These are phyloP conservation scores for Hyalella azteca DNA, from an alignment of 2,888 invertebrate genomes.

Conservation along the genomic window DNA sequence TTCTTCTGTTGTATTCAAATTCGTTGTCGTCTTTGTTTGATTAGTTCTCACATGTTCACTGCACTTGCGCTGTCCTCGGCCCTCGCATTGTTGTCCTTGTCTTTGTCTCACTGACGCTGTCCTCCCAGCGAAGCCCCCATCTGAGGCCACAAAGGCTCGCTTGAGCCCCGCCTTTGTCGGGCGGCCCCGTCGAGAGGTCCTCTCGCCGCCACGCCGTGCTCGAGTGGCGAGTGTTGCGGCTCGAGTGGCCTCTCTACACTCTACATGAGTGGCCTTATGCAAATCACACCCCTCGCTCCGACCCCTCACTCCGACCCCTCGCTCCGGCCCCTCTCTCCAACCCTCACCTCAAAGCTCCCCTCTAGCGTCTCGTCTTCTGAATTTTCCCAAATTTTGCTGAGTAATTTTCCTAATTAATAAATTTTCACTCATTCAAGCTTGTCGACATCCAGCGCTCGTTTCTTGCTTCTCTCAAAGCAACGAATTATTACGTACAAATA, in stretches of 20 bases:
- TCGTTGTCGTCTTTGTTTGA: no score
- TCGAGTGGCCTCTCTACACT: background rate
- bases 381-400: no score
- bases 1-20: background rate
- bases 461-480: no score
- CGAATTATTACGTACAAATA: no score
- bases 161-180: background rate
- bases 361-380: no score
- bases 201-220: background rate
- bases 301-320: no score
- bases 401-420: no score
- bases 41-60: background rate
- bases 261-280: constrained; percentile 9
- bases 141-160: no score
- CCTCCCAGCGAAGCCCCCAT: background rate
- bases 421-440: no score
- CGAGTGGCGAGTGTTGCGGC: constrained; percentile 15
- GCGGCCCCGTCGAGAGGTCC: background rate
- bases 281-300: background rate
- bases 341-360: no score
- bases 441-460: no score
- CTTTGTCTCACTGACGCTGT: background rate
- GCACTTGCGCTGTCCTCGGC: background rate
- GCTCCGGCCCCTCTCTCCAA: background rate
- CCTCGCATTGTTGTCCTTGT: background rate